Conservation (phyloP, 2,797 vertebrate genomes). For the Catharus ustulatus region DNA sequence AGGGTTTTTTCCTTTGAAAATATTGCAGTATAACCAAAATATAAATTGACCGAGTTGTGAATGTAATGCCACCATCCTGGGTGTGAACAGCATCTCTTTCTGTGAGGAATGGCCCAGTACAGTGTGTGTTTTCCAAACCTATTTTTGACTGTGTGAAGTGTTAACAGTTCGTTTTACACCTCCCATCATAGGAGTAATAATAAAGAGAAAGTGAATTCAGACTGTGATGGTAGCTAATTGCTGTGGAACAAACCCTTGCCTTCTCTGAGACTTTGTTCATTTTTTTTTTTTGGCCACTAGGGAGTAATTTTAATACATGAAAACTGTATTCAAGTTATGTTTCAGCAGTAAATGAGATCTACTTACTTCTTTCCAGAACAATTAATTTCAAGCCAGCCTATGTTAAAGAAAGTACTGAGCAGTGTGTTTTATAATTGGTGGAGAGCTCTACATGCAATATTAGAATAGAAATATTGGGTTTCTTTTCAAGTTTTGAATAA, state of each 20-base stretch:
- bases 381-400: constrained; percentile 53
- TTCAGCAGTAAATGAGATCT: constrained; percentile 41
- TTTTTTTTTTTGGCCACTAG: not conserved
- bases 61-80: not conserved
- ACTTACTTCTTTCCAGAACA: constrained; percentile 19
- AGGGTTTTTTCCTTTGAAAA: not conserved
- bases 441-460: not conserved
- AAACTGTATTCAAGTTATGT: constrained; percentile 5
- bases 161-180: not conserved
- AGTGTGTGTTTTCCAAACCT: not conserved
- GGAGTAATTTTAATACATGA: constrained; percentile 35
- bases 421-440: constrained; percentile 29
- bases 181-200: not conserved
- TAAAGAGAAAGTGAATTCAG: not conserved
- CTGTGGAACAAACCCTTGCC: constrained; percentile 10
- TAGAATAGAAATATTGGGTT: constrained; percentile 15
- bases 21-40: not conserved
- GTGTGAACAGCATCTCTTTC: not conserved
- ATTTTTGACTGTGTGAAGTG: not conserved
- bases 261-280: not conserved
- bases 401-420: constrained; percentile 8
- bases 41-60: not conserved
- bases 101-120: not conserved
- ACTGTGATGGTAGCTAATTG: constrained; percentile 1
- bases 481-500: constrained; percentile 39